Conservation (phyloP, 2,113 vertebrate genomes). For the Nothocercus julius region DNA sequence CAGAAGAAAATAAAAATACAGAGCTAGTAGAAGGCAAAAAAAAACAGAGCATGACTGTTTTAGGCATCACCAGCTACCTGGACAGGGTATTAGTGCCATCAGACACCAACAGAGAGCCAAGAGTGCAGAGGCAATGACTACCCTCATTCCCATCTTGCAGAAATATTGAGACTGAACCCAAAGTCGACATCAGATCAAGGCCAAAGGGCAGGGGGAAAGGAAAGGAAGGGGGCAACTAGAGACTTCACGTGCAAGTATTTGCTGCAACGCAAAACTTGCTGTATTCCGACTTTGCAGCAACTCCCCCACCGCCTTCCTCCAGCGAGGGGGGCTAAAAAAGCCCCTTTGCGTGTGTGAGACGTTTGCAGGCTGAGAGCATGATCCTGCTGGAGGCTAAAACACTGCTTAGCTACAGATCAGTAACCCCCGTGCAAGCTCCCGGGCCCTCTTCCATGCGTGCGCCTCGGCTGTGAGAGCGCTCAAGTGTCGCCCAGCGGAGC, state of each 20-base stretch:
- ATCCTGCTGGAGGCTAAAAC: slow-evolving; percentile 59
- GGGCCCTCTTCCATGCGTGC: not conserved
- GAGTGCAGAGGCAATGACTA: rapidly evolving
- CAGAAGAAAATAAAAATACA: not conserved
- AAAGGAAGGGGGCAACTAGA: not conserved
- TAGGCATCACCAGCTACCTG: not conserved
- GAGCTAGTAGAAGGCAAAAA: not conserved
- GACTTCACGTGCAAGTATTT: not conserved
- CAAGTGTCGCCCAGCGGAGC: not conserved
- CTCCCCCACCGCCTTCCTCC: not conserved
- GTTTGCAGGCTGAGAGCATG: slow-evolving; percentile 52
- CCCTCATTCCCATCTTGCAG: not conserved
- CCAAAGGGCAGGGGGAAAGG: not conserved
- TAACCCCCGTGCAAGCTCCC: slow-evolving; percentile 32
- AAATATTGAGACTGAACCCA: not conserved
- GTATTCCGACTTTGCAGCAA: not conserved
- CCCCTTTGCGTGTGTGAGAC: slow-evolving; percentile 67
- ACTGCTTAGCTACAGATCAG: slow-evolving; percentile 60
- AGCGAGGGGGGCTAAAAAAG: slow-evolving; percentile 27
- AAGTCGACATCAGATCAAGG: not conserved
- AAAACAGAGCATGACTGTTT: not conserved
- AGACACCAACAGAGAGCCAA: rapidly evolving
- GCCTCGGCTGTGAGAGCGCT: slow-evolving; percentile 24
- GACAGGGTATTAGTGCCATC: not conserved
- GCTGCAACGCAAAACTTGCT: not conserved